Evolutionary conservation across 2,888 invertebrate genomes (phyloP), one percentile per base, ranked within the genome.

Genomic region (Euzophera pinguis): DNA sequence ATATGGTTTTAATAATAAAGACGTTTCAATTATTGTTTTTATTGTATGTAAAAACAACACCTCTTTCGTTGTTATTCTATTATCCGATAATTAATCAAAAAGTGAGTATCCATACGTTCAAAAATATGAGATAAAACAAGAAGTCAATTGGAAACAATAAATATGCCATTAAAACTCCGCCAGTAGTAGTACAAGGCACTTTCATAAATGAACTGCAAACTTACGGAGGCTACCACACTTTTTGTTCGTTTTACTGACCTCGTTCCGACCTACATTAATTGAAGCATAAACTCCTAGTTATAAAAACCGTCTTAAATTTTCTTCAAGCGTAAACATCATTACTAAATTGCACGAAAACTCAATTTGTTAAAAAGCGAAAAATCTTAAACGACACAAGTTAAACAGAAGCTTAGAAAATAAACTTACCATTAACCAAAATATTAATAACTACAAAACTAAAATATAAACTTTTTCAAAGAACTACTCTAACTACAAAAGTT

Each of bases 401-500:
- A 32, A 32, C 32, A 32, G 8, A 3, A 2, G 8, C 32, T 10
- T 32, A 6, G 1, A 22, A 42, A 41, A 1, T 9, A 14, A 39
- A 41, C 10, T n/a, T n/a, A 43, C 13, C 13, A 29, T 17, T n/a
- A 13, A 22, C 1, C 12, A 17, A 47, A 22, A 5, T 17, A n/a
- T 12, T 6, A 35, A 47, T 35, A 47, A 17, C 35, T 35, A n/a
- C 13, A 47, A 32, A 32, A 29, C 7, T 29, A 29, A n/a, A n/a
- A n/a, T n/a, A n/a, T n/a, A 41, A 43, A 43, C 12, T 13, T 43
- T 47, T 35, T 6, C n/a, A 35, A 29, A 47, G 32, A 32, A 47
- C n/a, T n/a, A 47, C 47, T 22, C 17, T 17, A 38, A 49, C 47
- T 35, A 35, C n/a, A 13, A 49, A 49, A 49, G 48, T 49, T 49